Base-by-base conservation (phyloP, 1,140 invertebrate genomes). In the Archivesica marissinica region DNA sequence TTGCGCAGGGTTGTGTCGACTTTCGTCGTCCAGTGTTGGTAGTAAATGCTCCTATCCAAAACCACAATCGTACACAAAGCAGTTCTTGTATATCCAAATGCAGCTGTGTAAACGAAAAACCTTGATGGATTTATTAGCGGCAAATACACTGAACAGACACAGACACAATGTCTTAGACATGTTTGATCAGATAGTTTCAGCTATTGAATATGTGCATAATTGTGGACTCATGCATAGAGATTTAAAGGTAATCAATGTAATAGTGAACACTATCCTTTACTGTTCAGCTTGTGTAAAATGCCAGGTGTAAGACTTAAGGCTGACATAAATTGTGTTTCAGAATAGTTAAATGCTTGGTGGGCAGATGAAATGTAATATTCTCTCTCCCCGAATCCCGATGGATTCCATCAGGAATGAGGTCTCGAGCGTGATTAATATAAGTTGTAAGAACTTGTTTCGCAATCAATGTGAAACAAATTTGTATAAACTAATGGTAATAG, bases 51-150 rank as follows among this genome's bases (percentile, higher is more conserved):
- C 38, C 41, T 33, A 20, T 44, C 56, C 56, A 15, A 79, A 35
- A 66, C 35, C 2, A 13, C n/a, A 59, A 38, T 76, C 74, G 52
- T 13, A 72, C 68, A 72, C n/a, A n/a, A 92, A 90, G 75, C 95
- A 97, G 91, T 98, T 97, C 93, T 95, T 99, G 0, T 99, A 98
- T 90, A 99, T 99, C 92, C 98, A 99, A 94, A 99, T 99, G 98
- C 98, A 99, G 94, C 92, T 99, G 56, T 99, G 98, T 92, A 95
- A 96, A 66, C 96, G 96, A 89, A 96, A 98, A 79, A 99, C 97
- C 88, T 94, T 99, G 9, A 96, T 97, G 89, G 98, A 99, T 86
- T 99, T 98, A 98, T 93, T 99, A 3, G 83, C 61, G 79, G 82
- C 85, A 9, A 92, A 93, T 52, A 93, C 90, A 7, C 72, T 93